Evolutionary conservation across 2,888 invertebrate genomes (phyloP).

Genomic region (Branchellion lobata): DNA sequence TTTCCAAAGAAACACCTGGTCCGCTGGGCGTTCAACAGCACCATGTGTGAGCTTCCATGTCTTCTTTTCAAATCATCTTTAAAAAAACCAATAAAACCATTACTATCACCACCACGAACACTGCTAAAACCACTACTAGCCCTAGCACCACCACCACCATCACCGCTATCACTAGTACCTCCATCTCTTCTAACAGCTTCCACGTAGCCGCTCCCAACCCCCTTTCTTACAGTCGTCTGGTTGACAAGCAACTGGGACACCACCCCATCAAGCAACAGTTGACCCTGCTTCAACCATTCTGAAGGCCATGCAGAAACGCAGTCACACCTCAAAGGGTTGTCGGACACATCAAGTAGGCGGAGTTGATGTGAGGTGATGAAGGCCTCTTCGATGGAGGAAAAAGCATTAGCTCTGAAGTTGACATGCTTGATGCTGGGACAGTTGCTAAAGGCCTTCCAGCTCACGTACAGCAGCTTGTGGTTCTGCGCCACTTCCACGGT

Average conservation of each 20-base stretch:
- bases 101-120: background rate
- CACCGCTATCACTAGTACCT: too few species aligned
- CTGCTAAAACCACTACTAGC: background rate
- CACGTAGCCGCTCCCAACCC: too few species aligned
- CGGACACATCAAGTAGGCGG: background rate
- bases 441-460: conserved; percentile 42
- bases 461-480: conserved; percentile 42
- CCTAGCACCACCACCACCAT: too few species aligned
- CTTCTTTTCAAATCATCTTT: background rate
- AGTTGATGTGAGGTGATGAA: conserved; percentile 28
- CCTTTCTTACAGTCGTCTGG: too few species aligned
- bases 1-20: background rate
- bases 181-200: too few species aligned
- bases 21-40: background rate
- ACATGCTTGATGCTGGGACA: conserved; percentile 36
- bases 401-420: conserved; percentile 30
- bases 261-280: background rate
- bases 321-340: conserved; percentile 48
- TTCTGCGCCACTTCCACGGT: conserved; percentile 43
- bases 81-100: background rate
- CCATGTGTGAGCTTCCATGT: background rate
- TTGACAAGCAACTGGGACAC: too few species aligned
- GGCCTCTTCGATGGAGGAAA: conserved; percentile 33
- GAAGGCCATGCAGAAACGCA: conserved; percentile 46
- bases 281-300: background rate